Evolutionary conservation across 2,888 invertebrate species (phyloP).

Genomic region (Disparrhopalites patrizii): DNA sequence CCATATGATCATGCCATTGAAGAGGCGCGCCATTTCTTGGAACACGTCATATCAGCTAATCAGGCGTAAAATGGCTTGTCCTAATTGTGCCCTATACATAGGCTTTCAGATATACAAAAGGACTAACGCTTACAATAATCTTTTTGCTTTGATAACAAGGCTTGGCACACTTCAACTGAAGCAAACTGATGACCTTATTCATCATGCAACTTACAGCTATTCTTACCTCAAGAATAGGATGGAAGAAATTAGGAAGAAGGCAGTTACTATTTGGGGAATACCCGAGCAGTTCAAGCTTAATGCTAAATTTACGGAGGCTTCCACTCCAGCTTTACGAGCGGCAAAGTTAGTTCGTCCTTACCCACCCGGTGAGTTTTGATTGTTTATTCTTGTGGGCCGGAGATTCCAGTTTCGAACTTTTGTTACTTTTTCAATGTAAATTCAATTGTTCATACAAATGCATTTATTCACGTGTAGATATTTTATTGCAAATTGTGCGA

Average conservation of each 20-base stretch:
- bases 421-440: neutral
- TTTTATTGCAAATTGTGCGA: slow-evolving; percentile 6
- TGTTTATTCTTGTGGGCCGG: neutral
- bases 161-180: neutral
- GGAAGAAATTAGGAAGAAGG: slow-evolving; percentile 15
- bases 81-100: too few species aligned
- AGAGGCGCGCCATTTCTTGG: neutral
- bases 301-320: slow-evolving; percentile 28
- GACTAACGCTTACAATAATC: too few species aligned
- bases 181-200: neutral
- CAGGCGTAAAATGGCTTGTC: neutral
- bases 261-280: slow-evolving; percentile 26
- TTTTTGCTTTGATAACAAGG: too few species aligned
- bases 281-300: slow-evolving; percentile 28
- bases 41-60: neutral
- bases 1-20: neutral
- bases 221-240: slow-evolving; percentile 11
- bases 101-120: too few species aligned
- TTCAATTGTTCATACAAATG: too few species aligned
- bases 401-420: neutral
- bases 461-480: neutral
- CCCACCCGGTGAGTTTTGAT: slow-evolving; percentile 24
- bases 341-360: slow-evolving; percentile 36
- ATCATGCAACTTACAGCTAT: neutral
- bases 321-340: slow-evolving; percentile 19